Conservation (phyloP, 35 echinoderm and acorn worm genomes). For the Ophiothrix spiculata region DNA sequence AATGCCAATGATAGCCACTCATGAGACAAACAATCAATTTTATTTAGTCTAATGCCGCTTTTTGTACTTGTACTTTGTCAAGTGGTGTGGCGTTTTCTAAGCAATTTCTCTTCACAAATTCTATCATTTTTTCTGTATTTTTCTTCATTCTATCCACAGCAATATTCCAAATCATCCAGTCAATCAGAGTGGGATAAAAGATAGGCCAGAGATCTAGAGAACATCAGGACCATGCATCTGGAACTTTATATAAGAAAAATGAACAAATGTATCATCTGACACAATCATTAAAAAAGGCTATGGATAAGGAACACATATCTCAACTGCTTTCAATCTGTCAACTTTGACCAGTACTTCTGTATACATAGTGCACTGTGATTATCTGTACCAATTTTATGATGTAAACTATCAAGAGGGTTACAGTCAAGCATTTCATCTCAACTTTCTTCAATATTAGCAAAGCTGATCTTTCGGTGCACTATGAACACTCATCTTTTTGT, state of each 20-base stretch:
- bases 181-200: conserved; percentile 86
- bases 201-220: neutral
- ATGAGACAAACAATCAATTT: too few species aligned
- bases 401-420: too few species aligned
- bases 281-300: neutral
- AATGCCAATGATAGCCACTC: too few species aligned
- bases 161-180: conserved; percentile 98
- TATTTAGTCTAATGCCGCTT: too few species aligned
- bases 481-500: neutral
- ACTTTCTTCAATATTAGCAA: neutral
- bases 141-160: conserved; percentile 59
- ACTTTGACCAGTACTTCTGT: neutral
- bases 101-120: too few species aligned
- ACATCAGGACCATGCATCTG: conserved; percentile 7
- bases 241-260: neutral
- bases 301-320: neutral
- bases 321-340: neutral
- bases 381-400: too few species aligned
- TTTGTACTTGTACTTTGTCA: too few species aligned
- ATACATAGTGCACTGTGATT: neutral
- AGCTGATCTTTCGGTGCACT: neutral
- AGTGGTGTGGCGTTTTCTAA: too few species aligned
- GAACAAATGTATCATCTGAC: neutral
- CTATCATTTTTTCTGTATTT: conserved; percentile 23
- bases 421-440: neutral